phyloP scores from a whole-genome alignment of 1,140 invertebrate species.

The Drosophila kurseongensis region DNA sequence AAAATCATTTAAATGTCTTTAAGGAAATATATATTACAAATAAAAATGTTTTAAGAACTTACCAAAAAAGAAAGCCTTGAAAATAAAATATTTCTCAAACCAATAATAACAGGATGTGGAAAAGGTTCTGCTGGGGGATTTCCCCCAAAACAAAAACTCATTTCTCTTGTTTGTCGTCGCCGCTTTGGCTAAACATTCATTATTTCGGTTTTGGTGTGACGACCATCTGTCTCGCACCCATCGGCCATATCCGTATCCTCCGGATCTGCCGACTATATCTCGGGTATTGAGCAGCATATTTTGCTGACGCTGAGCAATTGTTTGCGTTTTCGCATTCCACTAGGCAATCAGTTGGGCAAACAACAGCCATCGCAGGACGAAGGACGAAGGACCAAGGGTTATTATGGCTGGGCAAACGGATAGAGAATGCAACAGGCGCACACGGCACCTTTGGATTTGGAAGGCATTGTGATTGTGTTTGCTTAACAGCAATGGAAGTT shows the following conservation, averaged over 20 bases:
- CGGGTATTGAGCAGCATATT: conserved; percentile 5
- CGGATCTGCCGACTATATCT: conserved; percentile 8
- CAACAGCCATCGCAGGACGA: background rate
- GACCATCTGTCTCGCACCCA: conserved; percentile 43
- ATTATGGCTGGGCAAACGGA: conserved; percentile 2
- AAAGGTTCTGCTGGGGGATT: conserved; percentile 36
- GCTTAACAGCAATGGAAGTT: background rate
- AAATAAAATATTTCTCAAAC: background rate
- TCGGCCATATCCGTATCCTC: background rate
- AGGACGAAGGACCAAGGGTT: background rate
- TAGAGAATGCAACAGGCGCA: conserved; percentile 24
- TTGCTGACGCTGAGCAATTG: conserved; percentile 12
- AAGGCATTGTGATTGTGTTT: conserved; percentile 4
- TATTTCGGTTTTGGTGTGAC: conserved; percentile 36
- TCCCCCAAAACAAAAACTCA: conserved; percentile 22
- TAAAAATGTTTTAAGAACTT: background rate
- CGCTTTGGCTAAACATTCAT: conserved; percentile 47
- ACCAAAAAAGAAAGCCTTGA: no score
- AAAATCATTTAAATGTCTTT: no score
- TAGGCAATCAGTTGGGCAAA: conserved; percentile 25
- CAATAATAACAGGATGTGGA: conserved; percentile 4
- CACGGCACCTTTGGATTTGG: conserved; percentile 1
- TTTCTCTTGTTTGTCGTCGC: conserved; percentile 46
- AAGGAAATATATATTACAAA: background rate
- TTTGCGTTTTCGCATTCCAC: conserved; percentile 21